A percentile compares a stretch with the other conserved stretches of the same genome.
These are phyloP conservation scores for Macropis europaea DNA, from an alignment of 2,888 invertebrate species.

Conservation along the genomic window DNA sequence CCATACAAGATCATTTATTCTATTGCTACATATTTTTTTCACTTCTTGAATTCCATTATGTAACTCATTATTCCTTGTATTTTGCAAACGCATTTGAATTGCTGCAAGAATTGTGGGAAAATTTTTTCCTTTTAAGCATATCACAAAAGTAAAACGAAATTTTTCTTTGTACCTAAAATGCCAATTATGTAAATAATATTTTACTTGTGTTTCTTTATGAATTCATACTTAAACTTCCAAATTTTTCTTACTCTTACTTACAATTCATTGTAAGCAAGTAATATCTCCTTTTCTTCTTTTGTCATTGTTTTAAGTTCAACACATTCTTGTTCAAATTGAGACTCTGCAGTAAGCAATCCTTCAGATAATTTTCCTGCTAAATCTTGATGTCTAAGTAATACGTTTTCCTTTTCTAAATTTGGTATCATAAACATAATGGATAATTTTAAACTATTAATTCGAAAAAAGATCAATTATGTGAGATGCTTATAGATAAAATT, in stretches of 20 bases:
- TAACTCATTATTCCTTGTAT: constrained; percentile 82
- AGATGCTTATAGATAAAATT: too few relatives aligned
- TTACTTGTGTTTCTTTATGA: not conserved
- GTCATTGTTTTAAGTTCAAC: constrained; percentile 83
- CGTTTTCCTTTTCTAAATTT: constrained; percentile 81
- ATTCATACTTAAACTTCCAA: not conserved
- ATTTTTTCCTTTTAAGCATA: constrained; percentile 85
- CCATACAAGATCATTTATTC: constrained; percentile 82
- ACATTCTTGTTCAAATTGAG: constrained; percentile 82
- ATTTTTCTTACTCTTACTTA: constrained; percentile 50
- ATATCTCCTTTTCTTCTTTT: constrained; percentile 80
- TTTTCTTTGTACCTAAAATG: constrained; percentile 83
- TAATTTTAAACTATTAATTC: constrained; percentile 40
- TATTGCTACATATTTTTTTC: constrained; percentile 85
- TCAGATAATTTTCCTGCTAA: constrained; percentile 83
- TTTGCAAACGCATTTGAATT: constrained; percentile 81
- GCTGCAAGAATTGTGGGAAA: constrained; percentile 82
- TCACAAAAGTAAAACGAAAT: constrained; percentile 86
- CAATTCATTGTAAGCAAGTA: constrained; percentile 80
- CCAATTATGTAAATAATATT: not conserved
- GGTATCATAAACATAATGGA: not conserved
- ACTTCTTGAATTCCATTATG: constrained; percentile 84
- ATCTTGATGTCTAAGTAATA: constrained; percentile 85
- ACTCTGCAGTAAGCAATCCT: constrained; percentile 80
- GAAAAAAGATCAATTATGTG: not conserved